Evolutionary conservation across 2,797 vertebrate genomes (phyloP).

Genomic region (Fistularia tabacaria): DNA sequence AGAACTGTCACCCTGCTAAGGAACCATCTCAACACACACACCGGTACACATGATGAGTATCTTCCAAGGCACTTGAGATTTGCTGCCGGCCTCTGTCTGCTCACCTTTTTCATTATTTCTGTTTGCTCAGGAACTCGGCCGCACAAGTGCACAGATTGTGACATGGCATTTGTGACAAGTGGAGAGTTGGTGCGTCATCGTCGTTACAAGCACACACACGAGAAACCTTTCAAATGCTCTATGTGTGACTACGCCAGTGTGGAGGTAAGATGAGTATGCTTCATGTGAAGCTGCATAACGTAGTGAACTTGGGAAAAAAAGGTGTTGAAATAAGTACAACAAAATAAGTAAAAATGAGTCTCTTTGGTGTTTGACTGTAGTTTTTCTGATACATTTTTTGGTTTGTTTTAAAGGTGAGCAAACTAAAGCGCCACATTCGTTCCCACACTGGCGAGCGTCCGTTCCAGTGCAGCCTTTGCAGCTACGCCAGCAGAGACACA

Average conservation of each 20-base stretch:
- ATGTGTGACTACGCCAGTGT: conserved; percentile 97
- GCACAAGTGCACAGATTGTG: conserved; percentile 95
- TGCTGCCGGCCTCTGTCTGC: too few species aligned
- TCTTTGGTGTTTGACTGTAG: too few species aligned
- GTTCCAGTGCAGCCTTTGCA: conserved; percentile 97
- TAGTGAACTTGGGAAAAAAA: too few species aligned
- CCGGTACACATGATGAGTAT: conserved; percentile 51
- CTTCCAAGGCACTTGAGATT: too few species aligned
- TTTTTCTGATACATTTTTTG: too few species aligned
- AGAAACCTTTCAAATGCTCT: conserved; percentile 98
- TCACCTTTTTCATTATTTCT: too few species aligned
- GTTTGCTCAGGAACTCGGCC: conserved; percentile 81
- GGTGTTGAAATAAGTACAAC: too few species aligned
- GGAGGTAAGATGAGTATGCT: conserved; percentile 73
- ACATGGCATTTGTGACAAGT: conserved; percentile 97
- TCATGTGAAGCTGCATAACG: too few species aligned
- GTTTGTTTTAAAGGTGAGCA: conserved; percentile 81
- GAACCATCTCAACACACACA: conserved; percentile 97
- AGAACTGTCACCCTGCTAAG: conserved; percentile 92
- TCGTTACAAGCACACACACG: conserved; percentile 96
- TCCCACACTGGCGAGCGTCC: conserved; percentile 95
- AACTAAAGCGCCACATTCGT: conserved; percentile 95
- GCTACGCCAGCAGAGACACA: conserved; percentile 96
- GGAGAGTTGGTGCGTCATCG: conserved; percentile 94
- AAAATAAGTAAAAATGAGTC: too few species aligned